Percentiles rank a stretch among this genome's conserved stretches.
These are phyloP conservation scores for Chrysemys picta DNA, from an alignment of 2,113 vertebrate species.

Conservation along the genomic window DNA sequence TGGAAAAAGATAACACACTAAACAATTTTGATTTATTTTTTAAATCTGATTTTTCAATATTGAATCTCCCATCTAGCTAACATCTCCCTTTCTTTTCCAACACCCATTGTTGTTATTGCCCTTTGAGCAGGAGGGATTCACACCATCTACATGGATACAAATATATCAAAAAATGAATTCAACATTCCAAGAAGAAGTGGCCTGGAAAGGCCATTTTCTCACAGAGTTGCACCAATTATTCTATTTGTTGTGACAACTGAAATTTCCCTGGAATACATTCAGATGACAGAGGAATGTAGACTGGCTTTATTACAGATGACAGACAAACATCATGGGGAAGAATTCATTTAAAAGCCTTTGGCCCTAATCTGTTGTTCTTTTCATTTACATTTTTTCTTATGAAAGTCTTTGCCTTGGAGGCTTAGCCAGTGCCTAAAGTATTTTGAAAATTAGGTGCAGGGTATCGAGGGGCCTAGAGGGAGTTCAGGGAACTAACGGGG, in stretches of 20 bases:
- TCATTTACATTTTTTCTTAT: neutral
- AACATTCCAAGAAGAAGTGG: neutral
- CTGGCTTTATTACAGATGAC: slow-evolving; percentile 52
- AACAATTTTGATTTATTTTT: neutral
- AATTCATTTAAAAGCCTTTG: slow-evolving; percentile 48
- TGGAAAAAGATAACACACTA: neutral
- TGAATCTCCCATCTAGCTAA: neutral
- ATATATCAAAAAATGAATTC: neutral
- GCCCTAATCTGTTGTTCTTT: slow-evolving; percentile 46
- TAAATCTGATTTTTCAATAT: neutral
- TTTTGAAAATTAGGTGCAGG: neutral
- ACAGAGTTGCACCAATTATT: neutral
- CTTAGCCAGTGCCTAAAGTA: slow-evolving; percentile 28
- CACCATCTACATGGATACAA: neutral
- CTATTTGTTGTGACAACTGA: slow-evolving; percentile 56
- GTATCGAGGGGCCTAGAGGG: neutral
- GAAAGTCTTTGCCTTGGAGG: slow-evolving; percentile 10
- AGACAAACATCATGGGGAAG: slow-evolving; percentile 51
- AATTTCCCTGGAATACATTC: slow-evolving; percentile 40
- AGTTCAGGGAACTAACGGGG: neutral
- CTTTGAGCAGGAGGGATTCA: neutral
- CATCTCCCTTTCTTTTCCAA: neutral
- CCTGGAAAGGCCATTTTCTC: slow-evolving; percentile 32
- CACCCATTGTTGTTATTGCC: neutral
- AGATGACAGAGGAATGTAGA: slow-evolving; percentile 39